These are phyloP conservation scores for Prosopocoilus inquinatus DNA, from an alignment of 2,888 invertebrate genomes.

Conservation along the genomic window DNA sequence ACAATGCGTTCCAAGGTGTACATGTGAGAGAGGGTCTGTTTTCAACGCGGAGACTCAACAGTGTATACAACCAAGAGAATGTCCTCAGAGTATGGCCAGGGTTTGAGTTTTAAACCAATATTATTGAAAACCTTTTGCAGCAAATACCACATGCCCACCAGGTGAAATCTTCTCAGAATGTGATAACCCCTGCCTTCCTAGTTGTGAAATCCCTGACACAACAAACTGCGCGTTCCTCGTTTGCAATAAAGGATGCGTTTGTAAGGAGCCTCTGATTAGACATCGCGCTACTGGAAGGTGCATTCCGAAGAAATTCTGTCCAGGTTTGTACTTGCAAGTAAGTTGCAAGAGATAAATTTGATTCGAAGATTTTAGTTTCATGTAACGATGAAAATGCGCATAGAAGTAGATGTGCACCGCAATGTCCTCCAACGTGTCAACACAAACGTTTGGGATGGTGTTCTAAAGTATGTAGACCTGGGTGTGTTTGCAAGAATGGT, in stretches of 20 bases:
- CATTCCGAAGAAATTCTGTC: constrained; percentile 5
- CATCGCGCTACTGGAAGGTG: constrained; percentile 8
- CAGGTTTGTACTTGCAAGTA: neutral
- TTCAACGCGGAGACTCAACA: too few species aligned
- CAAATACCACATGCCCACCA: too few species aligned
- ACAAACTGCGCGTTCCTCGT: neutral
- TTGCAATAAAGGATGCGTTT: constrained; percentile 13
- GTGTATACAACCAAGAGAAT: too few species aligned
- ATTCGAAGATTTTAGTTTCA: neutral
- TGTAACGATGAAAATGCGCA: neutral
- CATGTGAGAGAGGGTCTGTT: too few species aligned
- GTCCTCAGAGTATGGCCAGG: too few species aligned
- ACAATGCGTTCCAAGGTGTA: too few species aligned
- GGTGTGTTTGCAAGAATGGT: constrained; percentile 17
- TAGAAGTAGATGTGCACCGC: neutral
- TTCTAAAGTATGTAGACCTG: constrained; percentile 12
- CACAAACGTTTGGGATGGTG: constrained; percentile 6
- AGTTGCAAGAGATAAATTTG: too few species aligned
- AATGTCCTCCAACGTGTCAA: constrained; percentile 16
- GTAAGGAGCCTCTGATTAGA: constrained; percentile 23
- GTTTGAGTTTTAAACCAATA: too few species aligned
- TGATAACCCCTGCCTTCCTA: neutral
- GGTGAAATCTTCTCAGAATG: too few species aligned
- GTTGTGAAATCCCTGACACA: neutral
- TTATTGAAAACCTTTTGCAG: too few species aligned